Evolutionary conservation across 2,113 vertebrate genomes (phyloP), one percentile per base, ranked within the genome.

Genomic region (Ibidorhyncha struthersii): DNA sequence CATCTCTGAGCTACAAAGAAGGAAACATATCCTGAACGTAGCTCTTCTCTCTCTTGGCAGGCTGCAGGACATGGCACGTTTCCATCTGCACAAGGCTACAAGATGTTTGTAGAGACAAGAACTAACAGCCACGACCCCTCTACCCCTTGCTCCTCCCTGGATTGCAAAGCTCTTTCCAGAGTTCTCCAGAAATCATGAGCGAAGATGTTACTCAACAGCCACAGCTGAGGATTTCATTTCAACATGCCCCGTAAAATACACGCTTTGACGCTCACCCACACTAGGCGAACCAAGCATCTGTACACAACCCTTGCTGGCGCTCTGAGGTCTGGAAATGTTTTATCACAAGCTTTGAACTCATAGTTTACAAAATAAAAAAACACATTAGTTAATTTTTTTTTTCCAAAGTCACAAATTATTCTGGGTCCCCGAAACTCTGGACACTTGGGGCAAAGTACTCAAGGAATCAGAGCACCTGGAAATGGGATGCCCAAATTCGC

Each of bases 11-110:
- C 52, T 49, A 23, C 8, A 13, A 25, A 27, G 81, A 27, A 36
- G 18, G 43, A 89, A 89, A 40, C 19, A 0, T 2, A 5, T 6
- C 0, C 1, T 1, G 40, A 63, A 19, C 0, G 2, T 3, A 58
- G 55, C 61, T 41, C 25, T 2, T 11, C n/a, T 29, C 77, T 34
- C 66, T 59, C 80, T 62, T 62, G 82, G 82, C 92, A 90, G 70
- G 63, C 89, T 58, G 63, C 32, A 2, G 83, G 22, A 73, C 1
- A 9, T 78, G 89, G 89, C 47, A 10, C 0, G 0, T 16, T 5
- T 84, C 95, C 94, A 94, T 13, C 34, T 1, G 1, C 70, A 22
- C 50, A 3, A 38, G 29, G 61, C 59, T 52, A 32, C 69, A 15
- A 59, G 72, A 52, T 5, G 56, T 82, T 63, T 65, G 84, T 41